Evolutionary conservation across 2,888 invertebrate genomes (phyloP), one percentile per base, ranked within the genome.

Genomic region (Ceriagrion tenellum): DNA sequence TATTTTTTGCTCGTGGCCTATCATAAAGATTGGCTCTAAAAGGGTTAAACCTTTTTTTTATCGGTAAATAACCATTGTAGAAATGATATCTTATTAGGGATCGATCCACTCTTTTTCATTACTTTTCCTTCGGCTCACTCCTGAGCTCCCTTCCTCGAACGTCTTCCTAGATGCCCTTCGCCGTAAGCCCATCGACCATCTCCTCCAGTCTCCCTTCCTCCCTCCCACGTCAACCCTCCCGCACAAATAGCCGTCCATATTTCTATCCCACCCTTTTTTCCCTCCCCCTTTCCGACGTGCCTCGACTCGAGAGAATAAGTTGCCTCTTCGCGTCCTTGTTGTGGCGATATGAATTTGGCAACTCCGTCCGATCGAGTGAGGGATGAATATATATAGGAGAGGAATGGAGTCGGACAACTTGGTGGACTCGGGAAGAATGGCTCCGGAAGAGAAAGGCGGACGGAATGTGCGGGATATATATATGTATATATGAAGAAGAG

Each of bases 281-380:
- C 56, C 30, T 81, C 81, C 35, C 30, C 26, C 35, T 81, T 30
- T 30, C 81, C 81, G 35, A 81, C 81, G 81, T 81, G 81, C 81
- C 81, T 81, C 81, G 81, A 81, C 81, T 81, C 30, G 35, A 81
- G 35, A 81, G 81, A 81, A 81, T 81, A 35, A 81, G 81, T 81
- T 81, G 81, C 30, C 81, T 35, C 13, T 81, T 81, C 81, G 81
- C 30, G 81, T 81, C 81, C 81, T 35, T 35, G 81, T 81, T 35
- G 35, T 35, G 35, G 81, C 81, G 81, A 81, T 81, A 81, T 81
- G 81, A 81, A 81, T 81, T 81, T 81, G 81, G 81, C 81, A 81
- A 81, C 81, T 81, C 81, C n/a, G 81, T 81, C 81, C 16, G 35
- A 81, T 81, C 12, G 81, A 16, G 81, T 81, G 81, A 81, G 81